Base-by-base conservation (phyloP, 2,888 invertebrate genomes). In the Conistra vaccinii region DNA sequence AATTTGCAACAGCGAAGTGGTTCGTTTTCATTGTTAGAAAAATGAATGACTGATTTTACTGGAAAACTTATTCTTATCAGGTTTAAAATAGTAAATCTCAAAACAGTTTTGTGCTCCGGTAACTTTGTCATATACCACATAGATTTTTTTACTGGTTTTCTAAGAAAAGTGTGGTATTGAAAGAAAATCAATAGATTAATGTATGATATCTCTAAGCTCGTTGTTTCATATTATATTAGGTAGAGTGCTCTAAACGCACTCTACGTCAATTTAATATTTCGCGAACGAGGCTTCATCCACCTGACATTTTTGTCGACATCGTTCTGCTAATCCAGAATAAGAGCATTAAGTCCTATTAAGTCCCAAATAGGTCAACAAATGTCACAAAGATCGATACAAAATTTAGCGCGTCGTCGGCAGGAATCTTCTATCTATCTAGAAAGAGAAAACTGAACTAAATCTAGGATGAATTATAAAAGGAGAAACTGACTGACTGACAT, bases 281-380 rank as follows among this genome's bases (percentile, higher is more conserved):
- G 35, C 12, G 45, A 55, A n/a, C 23, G 20, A n/a, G 14, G 12
- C 26, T 57, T n/a, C 48, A 53, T 23, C 7, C 35, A 45, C 48
- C 45, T 70, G 71, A 26, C 61, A 72, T 80, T 62, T 62, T 62
- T 62, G 17, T 17, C 42, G 32, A 29, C 35, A 48, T 3, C 39
- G 26, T 20, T 63, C 72, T 57, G 80, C 1, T 80, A 80, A 77
- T 73, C 80, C 62, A 77, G 77, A 80, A 80, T 80, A 62, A 51
- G 48, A 80, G 26, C 62, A 72, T 63, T 72, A 57, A 35, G 42
- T 9, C 14, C 17, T 57, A 72, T 63, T 72, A 57, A 35, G 42
- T 9, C 14, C 17, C 29, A 68, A 84, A 53, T 80, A 80, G 85
- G 82, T 83, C 81, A 73, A 29, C 76, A 73, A 73, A 85, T 73